Conservation (phyloP, 2,797 vertebrate species). For the Galagoides demidoff region DNA sequence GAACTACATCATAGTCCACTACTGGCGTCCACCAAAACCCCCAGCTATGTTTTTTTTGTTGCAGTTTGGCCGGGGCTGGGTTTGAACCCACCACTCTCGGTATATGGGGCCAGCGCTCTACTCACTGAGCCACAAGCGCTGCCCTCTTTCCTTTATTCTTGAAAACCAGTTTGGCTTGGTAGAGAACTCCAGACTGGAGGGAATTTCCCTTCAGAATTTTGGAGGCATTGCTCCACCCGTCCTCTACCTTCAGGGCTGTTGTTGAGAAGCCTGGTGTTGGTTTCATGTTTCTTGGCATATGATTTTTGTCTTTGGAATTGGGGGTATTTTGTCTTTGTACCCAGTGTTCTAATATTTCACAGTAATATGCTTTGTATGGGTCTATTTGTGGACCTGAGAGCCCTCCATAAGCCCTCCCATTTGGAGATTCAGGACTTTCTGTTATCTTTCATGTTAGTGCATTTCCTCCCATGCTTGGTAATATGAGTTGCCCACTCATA, state of each 20-base stretch:
- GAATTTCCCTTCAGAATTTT: not conserved
- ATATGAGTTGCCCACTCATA: not conserved
- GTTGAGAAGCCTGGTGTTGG: not conserved
- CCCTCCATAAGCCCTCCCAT: not conserved
- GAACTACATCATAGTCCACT: too few relatives aligned
- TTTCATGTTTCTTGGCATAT: not conserved
- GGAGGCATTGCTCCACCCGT: not conserved
- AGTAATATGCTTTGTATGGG: not conserved
- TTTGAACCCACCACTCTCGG: too few relatives aligned
- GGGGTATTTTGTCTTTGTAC: not conserved
- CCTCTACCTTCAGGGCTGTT: not conserved
- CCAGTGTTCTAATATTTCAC: not conserved
- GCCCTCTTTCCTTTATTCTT: not conserved
- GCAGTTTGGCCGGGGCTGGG: too few relatives aligned
- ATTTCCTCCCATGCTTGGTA: not conserved
- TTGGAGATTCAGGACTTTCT: not conserved
- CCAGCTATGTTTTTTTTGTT: too few relatives aligned
- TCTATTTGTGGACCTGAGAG: not conserved
- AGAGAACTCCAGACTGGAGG: not conserved
- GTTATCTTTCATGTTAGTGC: not conserved
- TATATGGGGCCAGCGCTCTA: too few relatives aligned
- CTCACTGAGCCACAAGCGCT: too few relatives aligned
- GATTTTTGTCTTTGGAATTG: not conserved
- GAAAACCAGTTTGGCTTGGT: not conserved
- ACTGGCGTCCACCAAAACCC: too few relatives aligned